Evolutionary conservation across 2,888 invertebrate species (phyloP).

Genomic region (Plutella xylostella): DNA sequence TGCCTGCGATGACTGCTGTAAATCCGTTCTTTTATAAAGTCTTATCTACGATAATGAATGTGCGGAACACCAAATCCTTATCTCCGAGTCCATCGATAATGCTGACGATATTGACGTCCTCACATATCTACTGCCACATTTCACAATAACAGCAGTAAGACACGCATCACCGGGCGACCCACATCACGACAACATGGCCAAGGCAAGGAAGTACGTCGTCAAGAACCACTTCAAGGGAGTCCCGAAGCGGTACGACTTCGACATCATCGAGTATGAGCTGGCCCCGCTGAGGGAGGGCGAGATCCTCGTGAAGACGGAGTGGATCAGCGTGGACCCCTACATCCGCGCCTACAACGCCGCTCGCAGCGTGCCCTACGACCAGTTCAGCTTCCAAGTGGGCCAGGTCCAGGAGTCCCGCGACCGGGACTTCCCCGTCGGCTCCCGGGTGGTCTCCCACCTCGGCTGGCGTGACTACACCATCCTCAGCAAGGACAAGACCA

Average conservation of each 20-base stretch:
- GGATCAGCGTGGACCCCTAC: constrained; percentile 12
- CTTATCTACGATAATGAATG: no score
- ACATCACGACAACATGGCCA: constrained; percentile 25
- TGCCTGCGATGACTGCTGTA: no score
- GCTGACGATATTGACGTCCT: no score
- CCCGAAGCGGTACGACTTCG: constrained; percentile 61
- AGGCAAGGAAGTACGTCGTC: constrained; percentile 60
- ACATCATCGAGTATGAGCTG: constrained; percentile 65
- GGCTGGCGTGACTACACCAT: constrained; percentile 71
- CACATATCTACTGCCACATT: no score
- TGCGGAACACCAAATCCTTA: no score
- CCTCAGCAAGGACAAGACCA: background rate
- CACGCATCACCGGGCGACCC: no score
- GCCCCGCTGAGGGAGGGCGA: constrained; percentile 62
- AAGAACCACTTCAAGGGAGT: constrained; percentile 58
- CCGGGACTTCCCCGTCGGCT: constrained; percentile 63
- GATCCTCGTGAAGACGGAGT: constrained; percentile 7
- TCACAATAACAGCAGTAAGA: no score
- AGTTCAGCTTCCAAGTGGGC: constrained; percentile 11
- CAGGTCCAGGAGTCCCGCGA: constrained; percentile 68
- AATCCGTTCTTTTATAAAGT: no score
- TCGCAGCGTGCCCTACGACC: constrained; percentile 7
- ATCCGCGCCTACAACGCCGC: constrained; percentile 3
- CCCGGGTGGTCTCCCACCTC: constrained; percentile 56
- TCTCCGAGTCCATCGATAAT: no score